Conservation (phyloP, 2,113 vertebrate genomes). For the Mirza zaza region DNA sequence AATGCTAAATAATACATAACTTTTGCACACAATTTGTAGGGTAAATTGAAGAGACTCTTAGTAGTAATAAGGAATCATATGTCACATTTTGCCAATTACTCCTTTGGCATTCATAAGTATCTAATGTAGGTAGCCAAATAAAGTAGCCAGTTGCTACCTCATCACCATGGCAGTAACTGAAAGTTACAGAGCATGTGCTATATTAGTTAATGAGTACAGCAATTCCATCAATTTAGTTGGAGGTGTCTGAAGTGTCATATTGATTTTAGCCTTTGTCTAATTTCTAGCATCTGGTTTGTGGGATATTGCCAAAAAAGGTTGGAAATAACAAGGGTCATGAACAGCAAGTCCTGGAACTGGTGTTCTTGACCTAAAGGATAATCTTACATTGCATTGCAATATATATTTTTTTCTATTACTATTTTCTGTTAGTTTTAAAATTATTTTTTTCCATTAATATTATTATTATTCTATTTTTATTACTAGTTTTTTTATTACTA, state of each 20-base stretch:
- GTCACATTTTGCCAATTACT: not conserved
- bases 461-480: slow-evolving; percentile 3
- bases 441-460: not conserved
- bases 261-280: slow-evolving; percentile 15
- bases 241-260: not conserved
- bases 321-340: not conserved
- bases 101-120: slow-evolving; percentile 15
- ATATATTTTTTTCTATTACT: not conserved
- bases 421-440: not conserved
- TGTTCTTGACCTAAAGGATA: not conserved
- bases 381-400: not conserved
- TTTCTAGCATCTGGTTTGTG: not conserved
- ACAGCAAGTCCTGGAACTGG: not conserved
- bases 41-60: not conserved
- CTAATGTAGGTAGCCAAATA: not conserved
- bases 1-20: not conserved
- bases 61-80: not conserved
- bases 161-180: not conserved
- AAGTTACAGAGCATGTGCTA: not conserved
- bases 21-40: not conserved
- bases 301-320: not conserved
- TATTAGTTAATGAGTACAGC: not conserved
- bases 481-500: not conserved
- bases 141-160: not conserved
- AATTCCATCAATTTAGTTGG: not conserved